Evolutionary conservation across 1,140 invertebrate species (phyloP).

Genomic region (Aphis gossypii): DNA sequence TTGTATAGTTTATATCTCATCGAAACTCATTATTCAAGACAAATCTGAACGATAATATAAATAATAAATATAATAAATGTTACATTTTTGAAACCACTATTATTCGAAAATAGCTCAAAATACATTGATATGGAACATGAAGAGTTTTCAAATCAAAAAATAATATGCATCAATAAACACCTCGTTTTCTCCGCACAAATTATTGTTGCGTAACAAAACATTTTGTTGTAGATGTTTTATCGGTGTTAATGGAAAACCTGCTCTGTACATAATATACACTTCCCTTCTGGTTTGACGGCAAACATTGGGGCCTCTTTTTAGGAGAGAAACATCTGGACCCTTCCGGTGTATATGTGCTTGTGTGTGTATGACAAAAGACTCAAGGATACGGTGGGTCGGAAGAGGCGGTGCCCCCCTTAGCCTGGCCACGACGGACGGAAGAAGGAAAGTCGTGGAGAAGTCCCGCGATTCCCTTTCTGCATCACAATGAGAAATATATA

Average conservation of each 20-base stretch:
- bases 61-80: not conserved
- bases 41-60: not conserved
- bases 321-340: conserved; percentile 55
- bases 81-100: not conserved
- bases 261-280: conserved; percentile 1
- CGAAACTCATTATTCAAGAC: not conserved
- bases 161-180: not conserved
- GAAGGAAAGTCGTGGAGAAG: conserved; percentile 47
- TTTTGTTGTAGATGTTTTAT: conserved; percentile 17
- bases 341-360: conserved; percentile 30
- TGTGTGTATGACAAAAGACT: conserved; percentile 43
- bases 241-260: conserved; percentile 35
- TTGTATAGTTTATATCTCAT: not conserved
- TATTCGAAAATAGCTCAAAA: not conserved
- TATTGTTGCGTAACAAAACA: conserved; percentile 20
- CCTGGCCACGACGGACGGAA: conserved; percentile 30
- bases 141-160: not conserved
- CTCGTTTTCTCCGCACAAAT: not conserved
- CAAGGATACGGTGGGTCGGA: conserved; percentile 52
- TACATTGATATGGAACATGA: not conserved
- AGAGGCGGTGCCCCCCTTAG: conserved; percentile 46
- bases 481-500: conserved; percentile 48
- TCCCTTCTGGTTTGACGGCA: conserved; percentile 38
- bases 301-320: conserved; percentile 48
- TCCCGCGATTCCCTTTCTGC: conserved; percentile 53